Percentiles rank a stretch among this genome's conserved stretches.
Evolutionary conservation across 2,797 vertebrate species (phyloP).

Genomic region (Eulemur rubriventer): DNA sequence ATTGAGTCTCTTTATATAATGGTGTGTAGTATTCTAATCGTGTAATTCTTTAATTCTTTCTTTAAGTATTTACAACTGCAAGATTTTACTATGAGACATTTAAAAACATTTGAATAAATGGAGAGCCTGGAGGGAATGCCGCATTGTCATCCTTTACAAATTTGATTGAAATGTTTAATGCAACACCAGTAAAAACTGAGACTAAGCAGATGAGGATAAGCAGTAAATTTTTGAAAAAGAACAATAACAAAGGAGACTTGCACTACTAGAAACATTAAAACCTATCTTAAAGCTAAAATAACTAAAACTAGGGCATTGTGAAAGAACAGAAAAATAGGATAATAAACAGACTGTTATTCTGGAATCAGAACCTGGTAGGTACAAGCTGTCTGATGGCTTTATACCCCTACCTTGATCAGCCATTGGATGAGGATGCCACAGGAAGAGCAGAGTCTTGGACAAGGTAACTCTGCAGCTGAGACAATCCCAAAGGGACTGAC

Average conservation of each 20-base stretch:
- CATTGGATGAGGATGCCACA: too few relatives aligned
- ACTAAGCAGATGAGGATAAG: not conserved
- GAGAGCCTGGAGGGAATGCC: not conserved
- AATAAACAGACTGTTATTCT: not conserved
- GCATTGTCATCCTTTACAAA: slow-evolving; percentile 6
- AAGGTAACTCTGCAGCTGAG: not conserved
- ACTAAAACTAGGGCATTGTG: not conserved
- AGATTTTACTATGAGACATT: not conserved
- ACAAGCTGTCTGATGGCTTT: not conserved
- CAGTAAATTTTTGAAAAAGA: slow-evolving; percentile 14
- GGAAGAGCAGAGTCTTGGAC: not conserved
- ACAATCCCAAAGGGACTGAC: not conserved
- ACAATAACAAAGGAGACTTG: not conserved
- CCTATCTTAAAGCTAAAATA: not conserved
- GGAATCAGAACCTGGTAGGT: not conserved
- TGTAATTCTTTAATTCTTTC: not conserved
- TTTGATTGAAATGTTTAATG: slow-evolving; percentile 23
- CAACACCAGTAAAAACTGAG: not conserved
- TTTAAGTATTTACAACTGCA: not conserved
- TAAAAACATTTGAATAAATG: not conserved
- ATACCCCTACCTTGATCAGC: not conserved
- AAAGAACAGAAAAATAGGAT: slow-evolving; percentile 23
- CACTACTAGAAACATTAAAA: slow-evolving; percentile 9
- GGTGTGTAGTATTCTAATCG: not conserved
- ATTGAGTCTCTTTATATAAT: not conserved